Base-by-base conservation (phyloP, 2,113 vertebrate species). In the Heliornis fulica region DNA sequence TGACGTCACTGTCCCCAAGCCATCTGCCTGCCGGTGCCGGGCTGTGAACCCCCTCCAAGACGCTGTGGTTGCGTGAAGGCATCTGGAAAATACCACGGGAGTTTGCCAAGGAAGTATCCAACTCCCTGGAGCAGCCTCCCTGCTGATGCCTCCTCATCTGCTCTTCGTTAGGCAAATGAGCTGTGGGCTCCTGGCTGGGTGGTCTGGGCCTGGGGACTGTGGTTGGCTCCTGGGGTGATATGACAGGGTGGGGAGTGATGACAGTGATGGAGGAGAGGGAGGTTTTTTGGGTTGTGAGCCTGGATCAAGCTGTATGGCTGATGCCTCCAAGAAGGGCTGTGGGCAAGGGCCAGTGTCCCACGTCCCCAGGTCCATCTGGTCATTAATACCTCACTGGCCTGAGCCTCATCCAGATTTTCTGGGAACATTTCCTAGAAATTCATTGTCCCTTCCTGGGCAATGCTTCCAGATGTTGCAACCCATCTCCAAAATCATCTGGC, bases 11-110 rank as follows among this genome's bases (percentile, higher is more conserved):
- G 46, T 54, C 53, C 84, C 79, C 76, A 66, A 59, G 10, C 46
- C 79, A 43, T 60, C 70, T 84, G 82, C n/a, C 13, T 5, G 1
- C 13, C 3, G 2, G 2, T 32, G 54, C 15, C 0, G 0, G 0
- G 36, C 60, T 23, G 2, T 0, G 0, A 63, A 15, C 38, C 51
- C 29, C 1, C 2, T 41, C 69, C 11, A 1, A 53, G 40, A 28
- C 2, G 0, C 1, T 0, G 11, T 2, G 7, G 77, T 51, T 63
- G 43, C 0, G 0, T 4, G 0, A 10, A 26, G 13, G 40, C 76
- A 53, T 22, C 29, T 0, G n/a, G n/a, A 0, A 75, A 64, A n/a
- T 65, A 19, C 69, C 18, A 1, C 1, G 0, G 17, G 7, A 15
- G 3, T 11, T 69, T 81, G 71, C 76, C 69, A 53, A 61, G 78